These are phyloP conservation scores for Phoxinus dragarum DNA, from an alignment of 2,797 vertebrate genomes.

Conservation along the genomic window DNA sequence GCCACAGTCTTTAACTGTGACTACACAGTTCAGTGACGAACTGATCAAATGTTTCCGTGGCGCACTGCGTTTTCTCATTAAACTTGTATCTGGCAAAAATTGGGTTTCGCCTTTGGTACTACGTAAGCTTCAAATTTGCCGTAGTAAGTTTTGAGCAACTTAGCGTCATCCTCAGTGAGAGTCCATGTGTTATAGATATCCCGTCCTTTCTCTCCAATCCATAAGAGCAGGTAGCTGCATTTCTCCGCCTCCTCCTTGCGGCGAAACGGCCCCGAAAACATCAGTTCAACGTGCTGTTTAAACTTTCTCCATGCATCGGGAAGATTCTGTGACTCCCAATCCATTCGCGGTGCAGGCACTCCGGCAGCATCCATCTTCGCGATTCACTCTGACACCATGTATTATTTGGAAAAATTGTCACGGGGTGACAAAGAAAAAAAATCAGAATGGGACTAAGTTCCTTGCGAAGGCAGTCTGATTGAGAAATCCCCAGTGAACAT, in stretches of 20 bases:
- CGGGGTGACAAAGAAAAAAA: too few relatives aligned
- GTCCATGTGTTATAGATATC: slow-evolving; percentile 39
- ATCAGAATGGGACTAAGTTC: too few relatives aligned
- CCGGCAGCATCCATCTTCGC: neutral
- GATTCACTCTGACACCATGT: too few relatives aligned
- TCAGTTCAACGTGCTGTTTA: neutral
- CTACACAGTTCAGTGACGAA: slow-evolving; percentile 22
- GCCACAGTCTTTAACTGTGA: slow-evolving; percentile 31
- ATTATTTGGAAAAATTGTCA: too few relatives aligned
- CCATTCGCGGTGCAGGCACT: neutral
- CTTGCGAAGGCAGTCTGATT: too few relatives aligned
- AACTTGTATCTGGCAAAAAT: slow-evolving; percentile 44
- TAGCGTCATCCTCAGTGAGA: neutral
- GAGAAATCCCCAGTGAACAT: too few relatives aligned
- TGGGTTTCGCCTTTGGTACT: slow-evolving; percentile 37
- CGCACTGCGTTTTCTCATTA: slow-evolving; percentile 28
- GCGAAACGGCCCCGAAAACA: neutral
- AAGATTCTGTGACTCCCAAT: slow-evolving; percentile 21
- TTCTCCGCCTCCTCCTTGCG: slow-evolving; percentile 4
- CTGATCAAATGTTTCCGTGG: slow-evolving; percentile 14
- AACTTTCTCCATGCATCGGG: neutral
- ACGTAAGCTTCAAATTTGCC: slow-evolving; percentile 10
- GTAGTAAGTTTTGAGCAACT: slow-evolving; percentile 34
- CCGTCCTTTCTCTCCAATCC: slow-evolving; percentile 20
- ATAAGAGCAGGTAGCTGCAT: slow-evolving; percentile 21